phyloP scores from a whole-genome alignment of 2,113 vertebrate species.

The Alces alces region DNA sequence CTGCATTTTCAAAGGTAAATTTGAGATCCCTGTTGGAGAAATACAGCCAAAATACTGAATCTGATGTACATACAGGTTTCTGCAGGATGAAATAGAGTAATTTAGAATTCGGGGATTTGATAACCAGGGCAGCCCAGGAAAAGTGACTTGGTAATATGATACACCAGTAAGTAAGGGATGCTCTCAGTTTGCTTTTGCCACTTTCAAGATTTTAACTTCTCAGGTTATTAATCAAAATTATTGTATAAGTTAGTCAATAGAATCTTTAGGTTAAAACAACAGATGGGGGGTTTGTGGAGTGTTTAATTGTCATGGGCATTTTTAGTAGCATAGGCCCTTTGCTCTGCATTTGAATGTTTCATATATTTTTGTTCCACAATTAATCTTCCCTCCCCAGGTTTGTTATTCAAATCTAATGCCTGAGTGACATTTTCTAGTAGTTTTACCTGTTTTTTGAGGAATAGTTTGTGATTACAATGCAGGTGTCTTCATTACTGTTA shows the following conservation, averaged over 20 bases:
- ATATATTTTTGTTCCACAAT: conserved; percentile 65
- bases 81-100: conserved; percentile 58
- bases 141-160: conserved; percentile 72
- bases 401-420: conserved; percentile 56
- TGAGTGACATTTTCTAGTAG: conserved; percentile 67
- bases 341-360: conserved; percentile 70
- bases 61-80: conserved; percentile 67
- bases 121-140: conserved; percentile 72
- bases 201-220: conserved; percentile 77
- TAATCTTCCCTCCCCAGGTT: conserved; percentile 44
- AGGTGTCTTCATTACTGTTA: conserved; percentile 71
- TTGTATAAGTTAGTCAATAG: conserved; percentile 74
- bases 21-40: conserved; percentile 72
- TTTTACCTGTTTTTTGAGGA: conserved; percentile 68
- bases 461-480: conserved; percentile 62
- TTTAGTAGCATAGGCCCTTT: conserved; percentile 75
- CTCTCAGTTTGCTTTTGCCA: conserved; percentile 64
- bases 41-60: conserved; percentile 62
- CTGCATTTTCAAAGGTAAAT: conserved; percentile 73
- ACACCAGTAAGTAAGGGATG: conserved; percentile 44
- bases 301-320: conserved; percentile 62
- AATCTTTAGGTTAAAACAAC: conserved; percentile 60
- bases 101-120: conserved; percentile 69
- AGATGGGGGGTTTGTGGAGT: conserved; percentile 70
- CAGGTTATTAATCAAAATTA: conserved; percentile 75